phyloP scores from a whole-genome alignment of 2,113 vertebrate species.

The Tylochromis polylepis region DNA sequence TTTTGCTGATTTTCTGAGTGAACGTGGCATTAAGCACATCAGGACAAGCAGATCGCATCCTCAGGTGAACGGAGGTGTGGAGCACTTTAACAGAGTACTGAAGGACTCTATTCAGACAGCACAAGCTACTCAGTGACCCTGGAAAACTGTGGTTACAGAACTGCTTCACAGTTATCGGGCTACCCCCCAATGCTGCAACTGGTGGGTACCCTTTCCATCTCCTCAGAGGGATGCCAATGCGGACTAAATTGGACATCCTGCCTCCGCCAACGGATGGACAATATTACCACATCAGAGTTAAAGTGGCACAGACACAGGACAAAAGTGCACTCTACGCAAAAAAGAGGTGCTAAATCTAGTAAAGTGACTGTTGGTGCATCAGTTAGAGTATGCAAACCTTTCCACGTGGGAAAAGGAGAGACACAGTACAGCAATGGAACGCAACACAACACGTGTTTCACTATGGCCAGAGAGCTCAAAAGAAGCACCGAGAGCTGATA shows the following conservation, averaged over 20 bases:
- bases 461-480: background rate
- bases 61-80: background rate
- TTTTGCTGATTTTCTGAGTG: background rate
- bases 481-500: background rate
- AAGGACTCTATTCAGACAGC: background rate
- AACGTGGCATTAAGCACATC: background rate
- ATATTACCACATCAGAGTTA: background rate
- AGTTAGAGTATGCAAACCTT: background rate
- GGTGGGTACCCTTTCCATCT: background rate
- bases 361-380: too few relatives aligned
- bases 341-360: too few relatives aligned
- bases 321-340: background rate
- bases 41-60: background rate
- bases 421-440: background rate
- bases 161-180: background rate
- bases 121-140: background rate
- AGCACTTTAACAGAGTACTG: background rate
- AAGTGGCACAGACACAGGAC: background rate
- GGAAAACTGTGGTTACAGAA: background rate
- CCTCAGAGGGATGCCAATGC: background rate
- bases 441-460: background rate
- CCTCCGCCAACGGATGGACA: background rate
- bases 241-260: background rate
- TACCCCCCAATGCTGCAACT: background rate
- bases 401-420: background rate